Evolutionary conservation across 2,113 vertebrate genomes (phyloP), one percentile per base, ranked within the genome.

Genomic region (Equus quagga): DNA sequence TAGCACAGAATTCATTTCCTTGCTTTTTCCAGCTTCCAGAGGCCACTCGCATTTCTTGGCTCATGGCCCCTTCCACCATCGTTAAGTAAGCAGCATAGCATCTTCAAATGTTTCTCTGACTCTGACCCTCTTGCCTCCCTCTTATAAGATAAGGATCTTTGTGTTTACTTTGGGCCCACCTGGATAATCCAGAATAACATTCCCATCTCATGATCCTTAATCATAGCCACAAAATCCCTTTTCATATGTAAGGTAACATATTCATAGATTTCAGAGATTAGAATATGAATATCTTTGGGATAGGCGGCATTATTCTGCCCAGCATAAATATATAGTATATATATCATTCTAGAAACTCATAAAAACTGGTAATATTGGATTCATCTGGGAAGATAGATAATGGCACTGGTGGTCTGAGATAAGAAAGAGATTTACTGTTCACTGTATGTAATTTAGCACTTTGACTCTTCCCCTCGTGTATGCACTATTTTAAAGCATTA

Each of bases 401-500:
- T 54, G 14, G 26, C 3, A 24, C 70, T 72, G 7, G 19, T 64
- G 15, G 28, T 58, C 19, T 54, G 26, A 18, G 3, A 67, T 10
- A 72, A 33, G 9, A 79, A 81, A 81, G 9, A 96, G 10, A 85
- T 72, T 87, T 87, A 70, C 46, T 70, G 19, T 44, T 91, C 87
- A 28, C 14, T 87, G 10, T 65, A 10, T 49, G 36, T 33, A 15
- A 91, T 76, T 89, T 91, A 80, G 12, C 4, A 69, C 24, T 80
- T 85, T 85, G 49, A 91, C 54, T 95, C 33, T 88, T 92, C 65
- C 6, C n/a, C 21, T 49, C 10, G 0, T n/a, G 8, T 46, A 9
- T 82, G 21, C 56, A 62, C 54, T 83, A 75, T 90, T 90, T 73
- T 76, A 90, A 96, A 90, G 8, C 26, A 86, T n/a, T n/a, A 6